Evolutionary conservation across 2,797 vertebrate species (phyloP), one percentile per base, ranked within the genome.

Genomic region (Tragelaphus oryx): DNA sequence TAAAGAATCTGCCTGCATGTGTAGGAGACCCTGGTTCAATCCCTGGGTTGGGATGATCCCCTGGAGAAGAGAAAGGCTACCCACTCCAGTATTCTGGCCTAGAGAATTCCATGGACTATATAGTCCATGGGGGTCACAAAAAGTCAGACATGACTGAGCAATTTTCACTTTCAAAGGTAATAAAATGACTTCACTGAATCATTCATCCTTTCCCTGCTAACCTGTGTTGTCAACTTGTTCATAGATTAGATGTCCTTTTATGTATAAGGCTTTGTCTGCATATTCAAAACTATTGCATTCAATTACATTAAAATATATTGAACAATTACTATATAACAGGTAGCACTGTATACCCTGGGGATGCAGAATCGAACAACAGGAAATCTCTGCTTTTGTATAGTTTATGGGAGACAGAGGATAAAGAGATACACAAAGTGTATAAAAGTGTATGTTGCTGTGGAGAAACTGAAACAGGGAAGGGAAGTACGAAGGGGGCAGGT

Each of bases 351-450:
- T 26, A 78, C 13, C 0, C 28, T 46, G 46, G 71, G 33, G 68
- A 54, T 30, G 62, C 46, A 59, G 54, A 20, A 52, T 9, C 26
- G 4, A 83, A 30, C 3, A 84, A 54, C 11, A 80, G 76, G 65
- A 84, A 74, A 87, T 76, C 24, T 60, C 50, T 87, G 48, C 48
- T 24, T 85, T 92, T 82, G 46, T 94, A 5, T 33, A 83, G 24
- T 55, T 91, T 44, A 59, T 6, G 30, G 33, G n/a, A 84, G 52
- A 75, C 17, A 59, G 41, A 41, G 16, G 60, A 33, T 13, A 68
- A 81, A 81, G 46, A 76, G 75, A n/a, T n/a, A n/a, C 28, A 50
- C 3, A 57, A 71, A 85, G 80, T 68, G 4, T 10, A 30, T 24
- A 65, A 74, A 82, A 1, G 30, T 14, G 20, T 85, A 1, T 41